Evolutionary conservation across 1,140 invertebrate species (phyloP).

Genomic region (Rhizoglyphus robini): DNA sequence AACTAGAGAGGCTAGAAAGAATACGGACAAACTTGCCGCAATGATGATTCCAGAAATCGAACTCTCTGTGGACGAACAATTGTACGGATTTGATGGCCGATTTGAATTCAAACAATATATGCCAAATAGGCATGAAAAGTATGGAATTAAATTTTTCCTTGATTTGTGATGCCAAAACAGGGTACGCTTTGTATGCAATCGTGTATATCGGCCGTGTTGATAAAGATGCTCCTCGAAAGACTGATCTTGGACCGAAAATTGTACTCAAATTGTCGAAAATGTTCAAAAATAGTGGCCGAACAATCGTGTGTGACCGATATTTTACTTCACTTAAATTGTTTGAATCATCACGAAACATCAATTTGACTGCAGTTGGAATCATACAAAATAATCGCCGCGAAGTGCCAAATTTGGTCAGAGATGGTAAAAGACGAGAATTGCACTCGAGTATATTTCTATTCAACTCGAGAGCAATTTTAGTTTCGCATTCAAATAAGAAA

Average conservation of each 20-base stretch:
- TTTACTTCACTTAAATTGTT: conserved; percentile 22
- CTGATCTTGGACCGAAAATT: conserved; percentile 8
- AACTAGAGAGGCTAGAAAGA: background rate
- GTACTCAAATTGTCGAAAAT: conserved; percentile 16
- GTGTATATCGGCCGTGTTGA: conserved; percentile 24
- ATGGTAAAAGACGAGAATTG: conserved; percentile 12
- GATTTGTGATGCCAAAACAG: conserved; percentile 22
- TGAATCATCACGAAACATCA: conserved; percentile 20
- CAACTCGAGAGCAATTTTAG: conserved; percentile 21
- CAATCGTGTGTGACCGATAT: conserved; percentile 24
- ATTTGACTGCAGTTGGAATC: conserved; percentile 25
- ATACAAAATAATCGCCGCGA: conserved; percentile 24
- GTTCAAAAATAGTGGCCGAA: conserved; percentile 21
- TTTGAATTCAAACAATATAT: conserved; percentile 26
- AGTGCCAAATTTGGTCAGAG: conserved; percentile 20
- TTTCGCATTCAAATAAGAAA: conserved; percentile 27
- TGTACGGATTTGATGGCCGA: conserved; percentile 25
- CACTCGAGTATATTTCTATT: conserved; percentile 21
- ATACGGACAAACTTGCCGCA: conserved; percentile 21
- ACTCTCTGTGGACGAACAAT: conserved; percentile 27
- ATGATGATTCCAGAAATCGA: conserved; percentile 16
- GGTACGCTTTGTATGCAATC: conserved; percentile 24
- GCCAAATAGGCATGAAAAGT: conserved; percentile 26
- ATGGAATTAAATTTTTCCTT: conserved; percentile 27
- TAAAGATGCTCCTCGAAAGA: conserved; percentile 11